phyloP scores from a whole-genome alignment of 2,797 vertebrate genomes.

The Diplodus sargus region DNA sequence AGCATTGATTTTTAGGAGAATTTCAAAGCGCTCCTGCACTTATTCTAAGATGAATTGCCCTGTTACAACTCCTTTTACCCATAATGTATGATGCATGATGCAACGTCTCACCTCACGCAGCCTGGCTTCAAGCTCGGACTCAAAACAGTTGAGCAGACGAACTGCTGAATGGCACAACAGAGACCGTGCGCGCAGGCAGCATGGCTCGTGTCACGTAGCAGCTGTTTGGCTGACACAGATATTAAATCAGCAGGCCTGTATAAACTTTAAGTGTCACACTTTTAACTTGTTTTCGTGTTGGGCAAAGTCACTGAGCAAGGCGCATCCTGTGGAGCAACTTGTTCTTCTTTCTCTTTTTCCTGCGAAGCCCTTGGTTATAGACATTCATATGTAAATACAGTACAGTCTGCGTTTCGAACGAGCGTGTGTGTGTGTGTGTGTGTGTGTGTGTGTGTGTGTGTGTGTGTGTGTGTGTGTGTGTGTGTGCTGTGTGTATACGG shows the following conservation, averaged over 20 bases:
- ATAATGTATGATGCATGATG: conserved; percentile 62
- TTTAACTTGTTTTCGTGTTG: conserved; percentile 29
- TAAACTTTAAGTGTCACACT: conserved; percentile 27
- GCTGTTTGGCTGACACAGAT: conserved; percentile 45
- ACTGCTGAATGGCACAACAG: conserved; percentile 13
- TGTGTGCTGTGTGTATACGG: conserved; percentile 50
- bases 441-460: conserved; percentile 36
- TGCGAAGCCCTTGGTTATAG: conserved; percentile 50
- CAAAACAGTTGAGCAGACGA: conserved; percentile 28
- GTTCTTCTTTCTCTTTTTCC: conserved; percentile 40
- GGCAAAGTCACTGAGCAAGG: conserved; percentile 40
- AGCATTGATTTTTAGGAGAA: conserved; percentile 42
- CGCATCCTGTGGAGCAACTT: conserved; percentile 33
- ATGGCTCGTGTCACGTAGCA: not conserved
- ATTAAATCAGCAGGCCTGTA: conserved; percentile 31
- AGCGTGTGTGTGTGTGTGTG: not conserved
- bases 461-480: not conserved
- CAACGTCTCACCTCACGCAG: conserved; percentile 49
- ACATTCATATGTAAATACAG: conserved; percentile 72
- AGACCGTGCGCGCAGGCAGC: conserved; percentile 17
- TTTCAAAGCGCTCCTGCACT: conserved; percentile 28
- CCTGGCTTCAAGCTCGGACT: conserved; percentile 34
- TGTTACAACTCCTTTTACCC: conserved; percentile 44
- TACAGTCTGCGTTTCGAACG: conserved; percentile 30
- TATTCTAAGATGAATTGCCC: conserved; percentile 28